phyloP scores from a whole-genome alignment of 2,113 vertebrate genomes.

The Ramphastos sulfuratus region DNA sequence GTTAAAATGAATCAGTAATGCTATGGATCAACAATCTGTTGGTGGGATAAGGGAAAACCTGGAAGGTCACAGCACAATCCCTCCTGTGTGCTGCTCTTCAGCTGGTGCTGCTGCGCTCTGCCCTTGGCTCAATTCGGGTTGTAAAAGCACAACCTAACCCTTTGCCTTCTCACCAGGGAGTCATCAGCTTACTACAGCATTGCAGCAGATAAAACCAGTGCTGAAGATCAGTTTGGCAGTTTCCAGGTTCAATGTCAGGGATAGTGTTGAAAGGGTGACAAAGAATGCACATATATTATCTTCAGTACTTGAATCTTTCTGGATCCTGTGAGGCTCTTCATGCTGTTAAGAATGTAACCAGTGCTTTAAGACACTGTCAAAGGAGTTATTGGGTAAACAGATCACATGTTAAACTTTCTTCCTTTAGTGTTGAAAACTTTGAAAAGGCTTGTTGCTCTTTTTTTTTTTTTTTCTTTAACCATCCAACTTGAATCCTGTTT shows the following conservation, averaged over 20 bases:
- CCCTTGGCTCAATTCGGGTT: not conserved
- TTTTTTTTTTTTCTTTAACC: conserved; percentile 31
- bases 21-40: not conserved
- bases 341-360: not conserved
- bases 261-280: not conserved
- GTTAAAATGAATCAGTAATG: not conserved
- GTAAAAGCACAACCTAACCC: conserved; percentile 56
- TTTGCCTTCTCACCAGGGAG: conserved; percentile 18
- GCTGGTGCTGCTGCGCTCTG: not conserved
- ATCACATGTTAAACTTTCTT: not conserved
- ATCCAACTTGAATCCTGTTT: conserved; percentile 41
- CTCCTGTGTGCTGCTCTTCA: not conserved
- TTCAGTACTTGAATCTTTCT: not conserved
- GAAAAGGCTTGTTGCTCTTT: not conserved
- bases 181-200: conserved; percentile 48
- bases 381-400: not conserved
- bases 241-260: not conserved
- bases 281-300: not conserved
- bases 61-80: not conserved
- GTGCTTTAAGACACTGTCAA: not conserved
- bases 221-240: not conserved
- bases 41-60: not conserved
- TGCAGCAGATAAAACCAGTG: conserved; percentile 24
- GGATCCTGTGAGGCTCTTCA: not conserved
- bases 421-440: not conserved